Percentiles rank a stretch among this genome's conserved stretches.
Evolutionary conservation across 2,888 invertebrate genomes (phyloP).

Genomic region (Norana najaformis): DNA sequence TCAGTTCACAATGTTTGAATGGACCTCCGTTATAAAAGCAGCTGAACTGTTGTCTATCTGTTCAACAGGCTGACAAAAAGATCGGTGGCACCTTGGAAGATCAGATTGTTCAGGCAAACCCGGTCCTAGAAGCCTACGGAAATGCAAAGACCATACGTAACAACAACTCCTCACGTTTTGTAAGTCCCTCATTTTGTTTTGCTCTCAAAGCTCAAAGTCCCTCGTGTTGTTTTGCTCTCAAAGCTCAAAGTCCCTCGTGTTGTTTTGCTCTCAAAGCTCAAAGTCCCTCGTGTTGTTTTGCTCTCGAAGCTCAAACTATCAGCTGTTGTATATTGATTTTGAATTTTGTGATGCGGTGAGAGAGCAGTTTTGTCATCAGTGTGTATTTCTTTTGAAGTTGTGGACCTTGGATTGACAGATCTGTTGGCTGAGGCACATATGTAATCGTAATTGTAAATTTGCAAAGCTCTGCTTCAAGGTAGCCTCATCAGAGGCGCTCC

Average conservation of each 20-base stretch:
- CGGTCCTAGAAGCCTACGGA: slow-evolving; percentile 57
- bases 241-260: slow-evolving; percentile 53
- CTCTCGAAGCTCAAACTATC: too few relatives aligned
- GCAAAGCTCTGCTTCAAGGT: too few relatives aligned
- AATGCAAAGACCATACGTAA: slow-evolving; percentile 71
- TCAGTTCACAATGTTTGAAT: background rate
- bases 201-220: background rate
- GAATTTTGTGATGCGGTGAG: background rate
- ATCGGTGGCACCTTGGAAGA: slow-evolving; percentile 81
- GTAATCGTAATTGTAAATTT: too few relatives aligned
- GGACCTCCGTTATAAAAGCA: background rate
- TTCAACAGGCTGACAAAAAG: slow-evolving; percentile 1
- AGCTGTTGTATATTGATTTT: slow-evolving; percentile 23
- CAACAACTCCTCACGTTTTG: slow-evolving; percentile 99
- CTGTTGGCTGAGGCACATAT: background rate
- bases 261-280: background rate
- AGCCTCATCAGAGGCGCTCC: too few relatives aligned
- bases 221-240: background rate
- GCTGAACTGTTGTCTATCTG: background rate
- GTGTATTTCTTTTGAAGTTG: background rate
- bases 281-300: background rate
- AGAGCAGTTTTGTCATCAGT: background rate
- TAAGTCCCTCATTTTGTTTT: slow-evolving; percentile 64
- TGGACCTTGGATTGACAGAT: background rate
- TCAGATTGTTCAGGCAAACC: slow-evolving; percentile 98